A percentile compares a stretch with the other conserved stretches of the same genome.
These are phyloP conservation scores for Brachylomia viminalis DNA, from an alignment of 2,888 invertebrate genomes.

Conservation along the genomic window DNA sequence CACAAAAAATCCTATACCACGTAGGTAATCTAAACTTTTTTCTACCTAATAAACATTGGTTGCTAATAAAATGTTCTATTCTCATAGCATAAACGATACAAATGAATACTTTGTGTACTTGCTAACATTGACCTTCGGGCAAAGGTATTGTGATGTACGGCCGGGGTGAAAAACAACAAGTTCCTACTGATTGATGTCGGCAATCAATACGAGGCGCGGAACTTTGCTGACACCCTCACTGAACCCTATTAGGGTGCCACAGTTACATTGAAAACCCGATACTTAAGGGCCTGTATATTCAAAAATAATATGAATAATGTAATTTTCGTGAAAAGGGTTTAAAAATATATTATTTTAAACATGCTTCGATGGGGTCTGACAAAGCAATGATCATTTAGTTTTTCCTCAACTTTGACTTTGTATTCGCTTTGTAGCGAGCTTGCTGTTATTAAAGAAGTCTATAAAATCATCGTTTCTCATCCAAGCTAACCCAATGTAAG, in stretches of 20 bases:
- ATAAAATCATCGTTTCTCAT: background rate
- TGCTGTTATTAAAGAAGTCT: background rate
- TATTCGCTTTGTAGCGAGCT: background rate
- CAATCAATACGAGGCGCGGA: slow-evolving; percentile 45
- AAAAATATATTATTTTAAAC: background rate
- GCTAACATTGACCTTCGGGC: slow-evolving; percentile 30
- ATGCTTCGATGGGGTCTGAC: background rate
- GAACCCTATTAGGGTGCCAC: slow-evolving; percentile 41
- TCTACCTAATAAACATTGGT: background rate
- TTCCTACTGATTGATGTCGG: slow-evolving; percentile 56
- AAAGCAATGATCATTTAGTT: background rate
- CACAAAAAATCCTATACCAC: background rate
- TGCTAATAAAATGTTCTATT: background rate
- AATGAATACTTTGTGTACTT: background rate
- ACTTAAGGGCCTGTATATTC: background rate
- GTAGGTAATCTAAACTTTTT: background rate
- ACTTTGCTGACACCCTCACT: slow-evolving; percentile 44
- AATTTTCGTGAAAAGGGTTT: background rate
- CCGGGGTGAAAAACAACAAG: slow-evolving; percentile 52
- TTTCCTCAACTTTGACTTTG: background rate
- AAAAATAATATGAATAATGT: slow-evolving; percentile 14
- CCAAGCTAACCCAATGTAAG: background rate
- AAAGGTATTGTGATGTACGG: slow-evolving; percentile 52
- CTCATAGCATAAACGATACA: slow-evolving; percentile 4
- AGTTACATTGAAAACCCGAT: slow-evolving; percentile 30